Conservation (phyloP, 2,888 invertebrate species). For the Alcis repandata region DNA sequence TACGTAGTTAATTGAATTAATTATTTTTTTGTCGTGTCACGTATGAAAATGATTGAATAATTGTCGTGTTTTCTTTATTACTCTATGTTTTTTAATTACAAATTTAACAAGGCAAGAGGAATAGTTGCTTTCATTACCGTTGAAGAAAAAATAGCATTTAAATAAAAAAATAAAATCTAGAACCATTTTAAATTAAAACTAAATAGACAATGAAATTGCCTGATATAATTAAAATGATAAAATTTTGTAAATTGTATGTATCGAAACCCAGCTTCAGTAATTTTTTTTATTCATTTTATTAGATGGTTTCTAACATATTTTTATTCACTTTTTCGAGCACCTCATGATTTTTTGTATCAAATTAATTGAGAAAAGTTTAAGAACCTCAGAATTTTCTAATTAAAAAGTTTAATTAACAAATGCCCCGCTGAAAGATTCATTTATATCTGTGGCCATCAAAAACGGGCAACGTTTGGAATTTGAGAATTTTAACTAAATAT, state of each 20-base stretch:
- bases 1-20: conserved; percentile 58
- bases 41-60: neutral
- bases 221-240: too few species aligned
- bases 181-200: too few species aligned
- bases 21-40: conserved; percentile 7
- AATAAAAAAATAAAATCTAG: too few species aligned
- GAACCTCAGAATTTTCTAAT: conserved; percentile 18
- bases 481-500: neutral
- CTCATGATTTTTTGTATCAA: conserved; percentile 6
- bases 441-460: conserved; percentile 3
- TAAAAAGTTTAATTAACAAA: conserved; percentile 31
- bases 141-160: too few species aligned
- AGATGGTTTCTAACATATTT: too few species aligned
- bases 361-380: conserved; percentile 7
- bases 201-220: too few species aligned
- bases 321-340: neutral
- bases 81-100: too few species aligned
- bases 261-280: too few species aligned
- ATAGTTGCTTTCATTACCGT: too few species aligned
- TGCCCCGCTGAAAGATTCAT: conserved; percentile 13
- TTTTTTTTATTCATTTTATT: too few species aligned
- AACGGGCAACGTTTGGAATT: neutral
- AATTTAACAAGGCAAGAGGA: too few species aligned
- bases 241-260: too few species aligned
- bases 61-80: neutral